Percentiles rank a stretch among this genome's conserved stretches.
These are phyloP conservation scores for Tribolium madens DNA, from an alignment of 1,140 invertebrate species.

Conservation along the genomic window DNA sequence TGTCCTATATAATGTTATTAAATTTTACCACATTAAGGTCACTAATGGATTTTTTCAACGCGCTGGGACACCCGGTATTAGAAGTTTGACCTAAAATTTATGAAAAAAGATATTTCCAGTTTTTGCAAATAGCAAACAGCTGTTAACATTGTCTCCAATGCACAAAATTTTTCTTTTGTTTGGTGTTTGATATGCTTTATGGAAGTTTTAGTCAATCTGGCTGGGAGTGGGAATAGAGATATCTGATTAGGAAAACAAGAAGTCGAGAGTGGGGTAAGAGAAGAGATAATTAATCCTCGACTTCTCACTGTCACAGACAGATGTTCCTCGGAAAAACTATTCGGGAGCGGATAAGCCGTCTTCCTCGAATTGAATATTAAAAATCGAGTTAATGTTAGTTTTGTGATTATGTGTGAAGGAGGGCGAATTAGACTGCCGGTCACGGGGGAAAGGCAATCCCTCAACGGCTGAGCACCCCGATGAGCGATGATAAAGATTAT, in stretches of 20 bases:
- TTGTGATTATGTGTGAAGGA: conserved; percentile 7
- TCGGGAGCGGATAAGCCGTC: conserved; percentile 44
- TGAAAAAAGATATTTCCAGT: too few species aligned
- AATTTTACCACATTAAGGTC: too few species aligned
- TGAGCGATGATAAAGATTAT: conserved; percentile 53
- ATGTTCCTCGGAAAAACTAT: conserved; percentile 46
- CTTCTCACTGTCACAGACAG: conserved; percentile 51
- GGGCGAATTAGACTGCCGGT: conserved; percentile 39
- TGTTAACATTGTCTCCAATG: conserved; percentile 45
- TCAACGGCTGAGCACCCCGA: conserved; percentile 38
- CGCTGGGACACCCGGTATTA: too few species aligned
- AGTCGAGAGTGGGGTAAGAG: conserved; percentile 46
- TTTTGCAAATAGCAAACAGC: conserved; percentile 33
- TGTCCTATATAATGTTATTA: too few species aligned
- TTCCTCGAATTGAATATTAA: conserved; percentile 39
- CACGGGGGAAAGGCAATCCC: conserved; percentile 40
- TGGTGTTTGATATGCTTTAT: too few species aligned
- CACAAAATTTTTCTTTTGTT: not conserved
- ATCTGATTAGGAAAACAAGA: conserved; percentile 48
- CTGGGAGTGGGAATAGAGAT: conserved; percentile 42
- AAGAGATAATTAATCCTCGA: conserved; percentile 49
- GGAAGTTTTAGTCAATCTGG: not conserved
- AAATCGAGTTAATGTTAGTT: not conserved
- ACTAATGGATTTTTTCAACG: too few species aligned
- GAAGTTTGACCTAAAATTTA: too few species aligned